Evolutionary conservation across 2,888 invertebrate species (phyloP), one percentile per base, ranked within the genome.

Genomic region (Phyllotreta striolata): DNA sequence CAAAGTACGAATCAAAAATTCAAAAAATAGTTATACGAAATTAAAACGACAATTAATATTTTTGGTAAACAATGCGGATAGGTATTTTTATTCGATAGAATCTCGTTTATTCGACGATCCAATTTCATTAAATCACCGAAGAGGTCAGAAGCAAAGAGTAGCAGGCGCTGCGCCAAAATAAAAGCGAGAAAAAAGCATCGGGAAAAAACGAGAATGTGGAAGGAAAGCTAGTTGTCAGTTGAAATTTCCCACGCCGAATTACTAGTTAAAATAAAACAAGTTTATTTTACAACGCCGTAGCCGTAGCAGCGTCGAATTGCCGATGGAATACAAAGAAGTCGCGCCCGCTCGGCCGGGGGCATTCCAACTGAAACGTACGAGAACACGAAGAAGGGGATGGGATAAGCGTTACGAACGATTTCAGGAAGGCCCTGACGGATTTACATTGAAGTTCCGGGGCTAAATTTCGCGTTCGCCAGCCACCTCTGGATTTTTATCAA

Each of bases 251-350:
- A 62, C 57, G 43, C 54, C 37, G 51, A 57, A 62, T 62, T 63
- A 59, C 66, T 43, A 47, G 49, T 60, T 66, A 44, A 47, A 63
- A 66, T 66, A 59, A 66, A 60, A 66, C 63, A 57, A 60, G 59
- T 66, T 58, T 60, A 66, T 66, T 63, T 63, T 41, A 55, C 52
- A 60, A 41, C 57, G 38, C 41, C 56, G 59, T n/a, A 35, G 40
- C 52, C 9, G 38, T 12, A 38, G 38, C 13, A 52, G 39, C 52
- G 52, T 9, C 52, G 52, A 59, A 44, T 66, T 51, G 62, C 47
- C 60, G 40, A 47, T 62, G 63, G 63, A 69, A 69, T 66, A 60
- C 64, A 64, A 52, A 55, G 58, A 24, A 55, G 54, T 51, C 43
- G 46, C 52, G 51, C 34, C 40, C 41, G 49, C 5, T 38, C 40